Evolutionary conservation across 1,140 invertebrate genomes (phyloP).

Genomic region (Lordiphosa clarofinis): DNA sequence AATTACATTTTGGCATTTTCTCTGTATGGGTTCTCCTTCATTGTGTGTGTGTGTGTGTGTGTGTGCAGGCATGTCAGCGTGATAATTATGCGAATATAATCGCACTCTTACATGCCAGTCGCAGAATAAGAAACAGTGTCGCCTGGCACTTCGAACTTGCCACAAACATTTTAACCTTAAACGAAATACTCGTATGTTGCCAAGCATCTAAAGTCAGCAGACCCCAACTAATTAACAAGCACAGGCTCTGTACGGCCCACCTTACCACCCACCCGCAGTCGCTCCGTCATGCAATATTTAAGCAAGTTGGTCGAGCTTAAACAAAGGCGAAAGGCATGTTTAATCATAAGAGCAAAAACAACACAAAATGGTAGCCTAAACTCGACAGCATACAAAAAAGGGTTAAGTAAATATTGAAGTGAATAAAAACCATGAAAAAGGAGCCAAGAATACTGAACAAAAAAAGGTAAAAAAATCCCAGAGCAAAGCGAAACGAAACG

Average conservation of each 20-base stretch:
- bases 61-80: conserved; percentile 69
- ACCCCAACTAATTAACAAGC: conserved; percentile 68
- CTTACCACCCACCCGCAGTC: neutral
- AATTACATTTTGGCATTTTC: conserved; percentile 76
- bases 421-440: conserved; percentile 72
- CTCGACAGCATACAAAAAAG: conserved; percentile 43
- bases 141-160: conserved; percentile 48
- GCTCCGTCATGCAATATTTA: conserved; percentile 69
- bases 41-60: conserved; percentile 20
- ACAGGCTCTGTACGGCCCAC: conserved; percentile 47
- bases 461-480: neutral
- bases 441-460: conserved; percentile 28
- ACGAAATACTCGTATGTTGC: conserved; percentile 58
- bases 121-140: neutral
- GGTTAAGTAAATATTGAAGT: conserved; percentile 77
- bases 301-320: conserved; percentile 63
- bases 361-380: conserved; percentile 37
- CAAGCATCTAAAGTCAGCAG: conserved; percentile 70
- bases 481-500: conserved; percentile 30
- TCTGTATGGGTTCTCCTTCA: conserved; percentile 33
- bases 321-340: conserved; percentile 76
- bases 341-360: conserved; percentile 76
- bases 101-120: conserved; percentile 74
- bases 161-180: conserved; percentile 69
- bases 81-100: conserved; percentile 78